These are phyloP conservation scores for Podarcis raffonei DNA, from an alignment of 2,113 vertebrate genomes.

Conservation along the genomic window DNA sequence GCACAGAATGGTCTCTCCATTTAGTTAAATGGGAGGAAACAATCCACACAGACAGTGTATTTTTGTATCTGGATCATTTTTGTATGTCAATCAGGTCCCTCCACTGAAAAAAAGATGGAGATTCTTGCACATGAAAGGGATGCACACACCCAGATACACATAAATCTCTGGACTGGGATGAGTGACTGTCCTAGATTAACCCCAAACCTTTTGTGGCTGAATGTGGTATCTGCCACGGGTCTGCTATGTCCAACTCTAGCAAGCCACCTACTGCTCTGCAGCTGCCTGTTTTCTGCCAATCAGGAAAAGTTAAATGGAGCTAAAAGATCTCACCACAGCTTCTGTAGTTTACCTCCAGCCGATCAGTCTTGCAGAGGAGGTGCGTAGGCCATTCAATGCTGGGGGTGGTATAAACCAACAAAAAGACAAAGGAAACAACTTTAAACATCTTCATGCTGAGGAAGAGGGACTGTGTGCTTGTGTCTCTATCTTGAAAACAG, in stretches of 20 bases:
- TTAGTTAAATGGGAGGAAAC: background rate
- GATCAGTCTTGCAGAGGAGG: conserved; percentile 71
- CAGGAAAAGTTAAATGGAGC: conserved; percentile 36
- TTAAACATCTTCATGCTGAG: conserved; percentile 62
- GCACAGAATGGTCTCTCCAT: background rate
- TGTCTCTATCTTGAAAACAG: background rate
- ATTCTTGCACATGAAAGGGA: background rate
- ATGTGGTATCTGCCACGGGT: background rate
- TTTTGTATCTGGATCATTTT: background rate
- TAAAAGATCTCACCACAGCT: conserved; percentile 78
- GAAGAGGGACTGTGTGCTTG: conserved; percentile 1
- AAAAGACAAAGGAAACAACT: conserved; percentile 38
- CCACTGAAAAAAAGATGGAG: background rate
- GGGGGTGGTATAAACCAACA: conserved; percentile 50
- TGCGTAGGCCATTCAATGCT: conserved; percentile 73
- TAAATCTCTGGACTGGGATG: background rate
- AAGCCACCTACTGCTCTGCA: background rate
- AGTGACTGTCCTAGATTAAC: background rate
- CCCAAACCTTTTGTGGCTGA: background rate
- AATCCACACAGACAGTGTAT: background rate
- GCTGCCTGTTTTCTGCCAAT: background rate
- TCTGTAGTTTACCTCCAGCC: conserved; percentile 77
- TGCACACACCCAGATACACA: no score
- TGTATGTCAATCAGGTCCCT: background rate
- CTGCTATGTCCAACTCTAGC: background rate